Percentiles rank a stretch among this genome's conserved stretches.
Conservation (phyloP, 2,888 invertebrate genomes). For the Ophioninae sp. region DNA sequence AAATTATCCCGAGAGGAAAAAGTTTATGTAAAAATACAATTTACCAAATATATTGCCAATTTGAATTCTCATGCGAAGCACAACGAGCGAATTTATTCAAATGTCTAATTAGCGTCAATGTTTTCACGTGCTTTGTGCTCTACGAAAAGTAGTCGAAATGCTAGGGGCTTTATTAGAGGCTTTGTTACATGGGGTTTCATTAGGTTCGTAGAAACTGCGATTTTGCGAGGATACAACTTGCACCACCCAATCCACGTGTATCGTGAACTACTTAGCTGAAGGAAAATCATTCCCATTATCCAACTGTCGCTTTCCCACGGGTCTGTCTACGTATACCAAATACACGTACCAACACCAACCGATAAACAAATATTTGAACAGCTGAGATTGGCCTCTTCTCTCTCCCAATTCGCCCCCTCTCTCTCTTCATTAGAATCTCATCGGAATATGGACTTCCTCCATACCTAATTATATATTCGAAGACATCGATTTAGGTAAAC, state of each 20-base stretch:
- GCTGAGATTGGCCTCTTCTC: not conserved
- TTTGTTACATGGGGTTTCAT: slow-evolving; percentile 34
- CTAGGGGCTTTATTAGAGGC: not conserved
- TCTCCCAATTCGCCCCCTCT: not conserved
- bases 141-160: not conserved
- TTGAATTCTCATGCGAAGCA: not conserved
- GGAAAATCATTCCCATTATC: slow-evolving; percentile 7
- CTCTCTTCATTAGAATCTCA: not conserved
- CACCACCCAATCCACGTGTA: not conserved
- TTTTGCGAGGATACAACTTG: slow-evolving; percentile 3
- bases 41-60: not conserved
- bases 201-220: not conserved
- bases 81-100: not conserved
- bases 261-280: not conserved
- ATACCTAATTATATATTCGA: not conserved
- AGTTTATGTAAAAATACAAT: not conserved
- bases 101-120: slow-evolving; percentile 4
- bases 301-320: slow-evolving; percentile 46
- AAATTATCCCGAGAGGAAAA: no score
- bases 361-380: not conserved
- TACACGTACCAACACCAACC: not conserved
- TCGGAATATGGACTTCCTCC: not conserved
- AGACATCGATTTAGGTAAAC: no score
- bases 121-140: not conserved
- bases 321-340: slow-evolving; percentile 2